Conservation (phyloP, 2,888 invertebrate species). For the Nowickia ferox region DNA sequence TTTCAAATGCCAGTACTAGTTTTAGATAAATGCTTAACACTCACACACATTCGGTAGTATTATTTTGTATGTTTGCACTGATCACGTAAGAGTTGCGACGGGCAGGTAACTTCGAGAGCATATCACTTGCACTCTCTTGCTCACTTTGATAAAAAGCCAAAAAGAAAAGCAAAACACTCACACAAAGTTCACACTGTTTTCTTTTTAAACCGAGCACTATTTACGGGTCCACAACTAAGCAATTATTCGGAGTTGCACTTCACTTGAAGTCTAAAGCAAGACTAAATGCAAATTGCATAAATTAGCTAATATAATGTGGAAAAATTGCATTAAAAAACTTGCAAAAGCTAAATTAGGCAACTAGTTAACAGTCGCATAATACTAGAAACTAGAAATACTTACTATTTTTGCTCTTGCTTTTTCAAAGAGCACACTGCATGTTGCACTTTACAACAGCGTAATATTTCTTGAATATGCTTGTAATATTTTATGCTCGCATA, state of each 20-base stretch:
- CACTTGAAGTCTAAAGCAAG: slow-evolving; percentile 83
- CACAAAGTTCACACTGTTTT: slow-evolving; percentile 36
- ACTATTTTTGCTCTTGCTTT: slow-evolving; percentile 37
- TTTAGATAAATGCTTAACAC: neutral
- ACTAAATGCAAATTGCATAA: slow-evolving; percentile 78
- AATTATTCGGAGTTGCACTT: slow-evolving; percentile 76
- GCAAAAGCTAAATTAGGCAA: slow-evolving; percentile 65
- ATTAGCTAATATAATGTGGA: slow-evolving; percentile 72
- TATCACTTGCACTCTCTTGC: slow-evolving; percentile 41
- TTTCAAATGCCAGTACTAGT: slow-evolving; percentile 32
- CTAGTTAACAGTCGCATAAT: slow-evolving; percentile 44
- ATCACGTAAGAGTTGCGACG: neutral
- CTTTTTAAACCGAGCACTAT: slow-evolving; percentile 67
- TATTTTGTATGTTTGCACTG: neutral
- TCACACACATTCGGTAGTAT: neutral
- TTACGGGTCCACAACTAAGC: slow-evolving; percentile 73
- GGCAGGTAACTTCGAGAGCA: slow-evolving; percentile 11
- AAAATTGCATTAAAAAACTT: slow-evolving; percentile 73
- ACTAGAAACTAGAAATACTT: slow-evolving; percentile 42
- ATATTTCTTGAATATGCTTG: slow-evolving; percentile 13
- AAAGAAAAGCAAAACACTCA: slow-evolving; percentile 34
- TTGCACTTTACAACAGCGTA: neutral
- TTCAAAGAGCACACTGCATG: slow-evolving; percentile 17
- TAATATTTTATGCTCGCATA: slow-evolving; percentile 3
- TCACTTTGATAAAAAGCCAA: slow-evolving; percentile 25